Percentiles rank a stretch among this genome's conserved stretches.
These are phyloP conservation scores for Enteromius trimaculatus DNA, from an alignment of 2,797 vertebrate genomes.

Conservation along the genomic window DNA sequence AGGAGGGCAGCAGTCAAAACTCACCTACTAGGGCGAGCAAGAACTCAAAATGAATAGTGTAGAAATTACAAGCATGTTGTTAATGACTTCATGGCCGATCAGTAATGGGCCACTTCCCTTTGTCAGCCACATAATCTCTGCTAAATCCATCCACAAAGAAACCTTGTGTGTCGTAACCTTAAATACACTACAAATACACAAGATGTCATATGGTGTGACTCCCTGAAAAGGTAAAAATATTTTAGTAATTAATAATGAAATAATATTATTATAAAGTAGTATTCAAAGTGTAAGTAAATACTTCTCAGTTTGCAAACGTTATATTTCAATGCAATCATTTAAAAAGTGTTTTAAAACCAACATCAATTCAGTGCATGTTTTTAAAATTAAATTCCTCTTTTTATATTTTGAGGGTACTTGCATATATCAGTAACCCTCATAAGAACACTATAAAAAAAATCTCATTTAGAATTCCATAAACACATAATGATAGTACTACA, in stretches of 20 bases:
- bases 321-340: neutral
- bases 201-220: neutral
- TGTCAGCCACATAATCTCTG: constrained; percentile 69
- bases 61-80: constrained; percentile 68
- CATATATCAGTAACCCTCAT: neutral
- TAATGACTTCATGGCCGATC: constrained; percentile 70
- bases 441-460: neutral
- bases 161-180: constrained; percentile 30
- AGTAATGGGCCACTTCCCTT: constrained; percentile 65
- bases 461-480: neutral
- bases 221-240: neutral
- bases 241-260: neutral
- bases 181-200: constrained; percentile 29
- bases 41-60: constrained; percentile 65
- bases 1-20: constrained; percentile 63
- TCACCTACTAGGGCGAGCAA: constrained; percentile 64
- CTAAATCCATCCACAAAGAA: constrained; percentile 66
- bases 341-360: neutral
- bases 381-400: neutral
- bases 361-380: neutral
- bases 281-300: neutral
- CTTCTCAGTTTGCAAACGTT: neutral
- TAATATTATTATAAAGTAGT: neutral
- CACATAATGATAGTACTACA: neutral
- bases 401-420: neutral